Percentiles rank a stretch among this genome's conserved stretches.
phyloP scores from a whole-genome alignment of 2,888 invertebrate species.

The Polymixis lichenea region DNA sequence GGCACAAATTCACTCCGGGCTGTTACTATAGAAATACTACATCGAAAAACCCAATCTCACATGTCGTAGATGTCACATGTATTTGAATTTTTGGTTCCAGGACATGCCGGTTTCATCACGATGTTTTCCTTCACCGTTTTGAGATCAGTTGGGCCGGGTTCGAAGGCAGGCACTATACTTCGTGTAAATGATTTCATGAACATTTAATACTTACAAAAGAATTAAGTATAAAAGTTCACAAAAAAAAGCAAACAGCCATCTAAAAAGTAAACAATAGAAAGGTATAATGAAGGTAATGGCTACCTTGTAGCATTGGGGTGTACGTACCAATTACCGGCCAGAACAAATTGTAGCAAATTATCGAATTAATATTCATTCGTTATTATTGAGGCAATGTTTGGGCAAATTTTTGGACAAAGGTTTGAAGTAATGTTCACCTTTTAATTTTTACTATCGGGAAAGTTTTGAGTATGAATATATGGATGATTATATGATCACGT shows the following conservation, averaged over 20 bases:
- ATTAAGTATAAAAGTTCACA: not conserved
- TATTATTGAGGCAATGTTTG: slow-evolving; percentile 43
- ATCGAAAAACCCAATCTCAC: not conserved
- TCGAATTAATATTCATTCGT: slow-evolving; percentile 80
- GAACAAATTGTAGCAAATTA: slow-evolving; percentile 68
- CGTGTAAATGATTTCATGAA: not conserved
- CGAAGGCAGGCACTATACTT: too few species aligned
- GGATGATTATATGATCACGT: too few species aligned
- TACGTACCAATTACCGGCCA: slow-evolving; percentile 68
- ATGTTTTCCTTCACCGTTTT: too few species aligned
- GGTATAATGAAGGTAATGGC: slow-evolving; percentile 48
- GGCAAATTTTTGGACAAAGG: slow-evolving; percentile 1
- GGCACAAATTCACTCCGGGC: too few species aligned
- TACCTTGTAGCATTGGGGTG: slow-evolving; percentile 53
- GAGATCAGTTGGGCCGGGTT: too few species aligned
- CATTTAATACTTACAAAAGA: not conserved
- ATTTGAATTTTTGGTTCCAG: too few species aligned
- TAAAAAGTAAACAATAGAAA: slow-evolving; percentile 32
- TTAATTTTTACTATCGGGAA: too few species aligned
- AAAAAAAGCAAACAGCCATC: slow-evolving; percentile 33
- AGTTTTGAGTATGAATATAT: not conserved
- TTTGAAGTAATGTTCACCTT: not conserved
- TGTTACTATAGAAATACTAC: too few species aligned
- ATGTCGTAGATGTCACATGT: too few species aligned
- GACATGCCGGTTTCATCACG: too few species aligned